Base-by-base conservation (phyloP, 2,888 invertebrate genomes). In the Ornithoptera priamus region DNA sequence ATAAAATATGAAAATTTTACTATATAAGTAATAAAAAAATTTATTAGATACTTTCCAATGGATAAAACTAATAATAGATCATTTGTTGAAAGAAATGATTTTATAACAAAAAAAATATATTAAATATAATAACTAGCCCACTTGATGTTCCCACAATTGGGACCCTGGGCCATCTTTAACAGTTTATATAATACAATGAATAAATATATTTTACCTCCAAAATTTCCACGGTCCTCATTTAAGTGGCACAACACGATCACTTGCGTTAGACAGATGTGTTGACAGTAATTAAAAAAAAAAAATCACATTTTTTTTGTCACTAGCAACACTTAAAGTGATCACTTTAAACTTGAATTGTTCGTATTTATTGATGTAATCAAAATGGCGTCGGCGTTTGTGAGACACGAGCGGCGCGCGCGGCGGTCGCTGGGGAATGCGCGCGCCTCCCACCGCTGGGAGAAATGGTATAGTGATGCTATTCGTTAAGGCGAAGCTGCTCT, bases 361-460 rank as follows among this genome's bases (percentile, higher is more conserved):
- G 22, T 56, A 36, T 42, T 17, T 30, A 42, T 20, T 39, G 62
- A n/a, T 42, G 24, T 50, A 60, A 39, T 8, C 10, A 65, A 65
- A 65, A 65, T 61, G 65, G 58, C 57, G 24, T 30, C 22, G 24
- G 56, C 7, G 18, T 1, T 18, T 39, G 20, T 36, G 62, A 72
- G 66, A 75, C 80, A 73, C 85, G 81, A 77, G 80, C 76, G 73
- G 62, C 24, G 74, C 62, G 73, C 77, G 75, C 79, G 77, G 77
- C 72, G 76, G 73, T 76, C 79, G 83, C 82, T 80, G 74, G 81
- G 78, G 85, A 85, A 80, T 85, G 85, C 80, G 79, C 76, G 65
- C 56, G 72, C 63, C 30, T 59, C 75, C 73, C 71, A 73, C 67
- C 68, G 77, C 75, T 74, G 76, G 77, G 77, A 78, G 76, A 74